These are phyloP conservation scores for Calyptommatus sinebrachiatus DNA, from an alignment of 2,113 vertebrate species.

Conservation along the genomic window DNA sequence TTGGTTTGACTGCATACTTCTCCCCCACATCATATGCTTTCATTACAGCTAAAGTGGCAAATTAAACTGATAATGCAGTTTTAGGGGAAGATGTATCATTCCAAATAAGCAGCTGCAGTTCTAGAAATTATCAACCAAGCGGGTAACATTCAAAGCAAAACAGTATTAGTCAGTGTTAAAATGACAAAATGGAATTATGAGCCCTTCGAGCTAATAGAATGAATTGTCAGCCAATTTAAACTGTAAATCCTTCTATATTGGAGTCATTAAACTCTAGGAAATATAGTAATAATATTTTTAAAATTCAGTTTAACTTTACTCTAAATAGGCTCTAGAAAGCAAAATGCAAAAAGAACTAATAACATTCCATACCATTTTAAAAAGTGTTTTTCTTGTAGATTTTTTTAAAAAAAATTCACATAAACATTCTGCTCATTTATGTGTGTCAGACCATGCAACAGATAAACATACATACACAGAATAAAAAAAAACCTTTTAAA, in stretches of 20 bases:
- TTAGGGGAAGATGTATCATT: not conserved
- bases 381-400: not conserved
- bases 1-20: not conserved
- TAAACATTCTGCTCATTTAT: too few species aligned
- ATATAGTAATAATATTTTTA: not conserved
- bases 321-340: not conserved
- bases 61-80: not conserved
- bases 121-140: not conserved
- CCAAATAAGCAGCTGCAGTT: not conserved
- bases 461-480: too few species aligned
- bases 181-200: not conserved
- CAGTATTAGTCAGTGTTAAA: not conserved
- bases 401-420: too few species aligned
- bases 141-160: not conserved
- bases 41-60: not conserved
- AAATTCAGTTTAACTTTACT: not conserved
- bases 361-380: not conserved
- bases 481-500: too few species aligned
- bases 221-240: not conserved
- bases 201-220: not conserved
- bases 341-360: not conserved
- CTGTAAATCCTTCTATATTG: not conserved
- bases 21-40: not conserved
- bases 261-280: not conserved
- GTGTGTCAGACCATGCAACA: too few species aligned